Base-by-base conservation (phyloP, 1,140 invertebrate genomes). In the Psilanteris sp. region DNA sequence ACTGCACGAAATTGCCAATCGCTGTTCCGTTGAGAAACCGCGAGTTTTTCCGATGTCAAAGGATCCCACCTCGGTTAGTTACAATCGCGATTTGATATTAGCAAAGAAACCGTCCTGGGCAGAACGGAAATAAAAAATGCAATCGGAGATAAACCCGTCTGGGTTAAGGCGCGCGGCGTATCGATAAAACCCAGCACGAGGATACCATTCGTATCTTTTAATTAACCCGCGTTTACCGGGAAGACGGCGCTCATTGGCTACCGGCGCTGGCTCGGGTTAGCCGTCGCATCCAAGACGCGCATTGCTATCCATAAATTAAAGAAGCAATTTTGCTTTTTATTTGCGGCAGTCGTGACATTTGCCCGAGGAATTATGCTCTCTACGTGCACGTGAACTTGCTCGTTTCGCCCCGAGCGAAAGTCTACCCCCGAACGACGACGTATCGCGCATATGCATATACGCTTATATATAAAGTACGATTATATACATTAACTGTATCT, bases 241-340 rank as follows among this genome's bases (percentile, higher is more conserved):
- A 11, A 24, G 22, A 10, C 39, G 31, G 43, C 14, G 27, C 15
- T 55, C 31, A 67, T 67, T 67, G 62, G 50, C 62, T 57, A 67
- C 62, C 50, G 37, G 34, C 20, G 57, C 62, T 41, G 37, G 34
- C 20, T 24, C 15, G 18, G 18, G 18, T 3, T 20, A 20, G 36
- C 24, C 48, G 8, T 41, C 32, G 27, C 11, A 26, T 41, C 48
- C 37, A 62, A 62, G 48, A 55, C 54, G 57, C 48, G 10, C 57
- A 57, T 64, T 22, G 50, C 54, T 39, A 54, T 74, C 54, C 70
- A 74, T 74, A 74, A 74, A 73, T 73, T 73, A 66, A 50, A 43
- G 52, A 66, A 66, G 70, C 70, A 66, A 73, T 66, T 39, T 62
- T 32, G 54, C 55, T 72, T 72, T 73, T 73, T 66, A 74, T 74